Base-by-base conservation (phyloP, 1,140 invertebrate species). In the Drosophila navojoa region DNA sequence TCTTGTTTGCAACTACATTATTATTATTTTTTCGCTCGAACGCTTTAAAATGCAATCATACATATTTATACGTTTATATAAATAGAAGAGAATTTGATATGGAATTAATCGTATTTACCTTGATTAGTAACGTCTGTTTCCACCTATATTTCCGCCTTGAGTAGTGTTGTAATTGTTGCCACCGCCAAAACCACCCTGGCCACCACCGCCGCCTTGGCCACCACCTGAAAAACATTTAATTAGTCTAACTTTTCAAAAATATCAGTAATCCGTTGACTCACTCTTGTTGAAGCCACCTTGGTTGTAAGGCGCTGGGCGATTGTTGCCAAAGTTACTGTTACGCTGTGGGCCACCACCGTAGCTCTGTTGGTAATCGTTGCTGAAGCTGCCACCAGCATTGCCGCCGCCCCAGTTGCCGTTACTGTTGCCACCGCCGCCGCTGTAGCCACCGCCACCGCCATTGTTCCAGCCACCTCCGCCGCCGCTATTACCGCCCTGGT, bases 301-400 rank as follows among this genome's bases (percentile, higher is more conserved):
- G 58, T 90, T 91, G 45, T 93, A 96, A 16, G 96, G 93, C 15
- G 93, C 93, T 10, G 93, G 93, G 10, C 94, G 92, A 45, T 94
- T 94, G 71, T 93, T 94, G 66, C 94, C 95, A 73, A 92, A 91
- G 64, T 90, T 92, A 91, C 95, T 96, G 62, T 94, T 94, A 78
- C 95, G 93, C 53, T 95, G 94, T 0, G 95, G 95, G 1, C 95
- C 95, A 32, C 95, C 95, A 1, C 95, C 93, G 80, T 95, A 96
- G 47, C 94, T 94, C 87, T 96, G 96, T 73, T 96, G 96, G 79
- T 96, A 96, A 29, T 95, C 94, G 68, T 94, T 94, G 9, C 95
- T 95, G 73, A 96, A 96, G 77, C 94, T 94, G 57, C 95, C 94
- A 15, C 93, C 92, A 6, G 94, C 93, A 55, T 94, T 93, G 62